Base-by-base conservation (phyloP, 2,888 invertebrate species). In the Dasysyrphus tricinctus region DNA sequence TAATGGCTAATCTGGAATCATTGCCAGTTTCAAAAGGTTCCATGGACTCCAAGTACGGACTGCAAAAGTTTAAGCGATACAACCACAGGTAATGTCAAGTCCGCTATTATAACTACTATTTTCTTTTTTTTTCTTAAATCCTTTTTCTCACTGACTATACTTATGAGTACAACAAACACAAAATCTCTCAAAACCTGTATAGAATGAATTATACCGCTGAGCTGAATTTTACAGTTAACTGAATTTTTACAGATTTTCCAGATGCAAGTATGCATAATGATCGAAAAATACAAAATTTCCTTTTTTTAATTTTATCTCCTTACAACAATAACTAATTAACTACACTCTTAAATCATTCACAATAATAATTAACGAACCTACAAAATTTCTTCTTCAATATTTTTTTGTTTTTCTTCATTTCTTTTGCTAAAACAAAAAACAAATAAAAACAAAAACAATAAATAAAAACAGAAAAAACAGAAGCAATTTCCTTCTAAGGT, bases 1-100 rank as follows among this genome's bases (percentile, higher is more conserved):
- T 99, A 91, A 99, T 99, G 98, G 97, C 98, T 88, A 99, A 99
- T 94, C 94, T 99, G 93, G 99, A 99, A 94, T 98, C 98, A 80
- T 95, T 99, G 88, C 99, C 99, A 59, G 99, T 99, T 88, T 98
- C 99, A 84, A 99, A 99, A 93, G 98, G 99, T 91, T 97, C 98
- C 90, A 97, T 98, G 92, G 98, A 98, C 93, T 97, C 98, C 92
- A 98, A 97, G 95, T 98, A 98, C 93, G 98, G 99, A 92, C 95
- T 99, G 91, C 98, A 98, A 94, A 98, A 98, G 95, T 95, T 99
- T 93, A 98, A 98, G 95, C 97, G 98, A 94, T 98, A 98, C 95
- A 98, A 98, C 94, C 97, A 98, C 95, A 98, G 98, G 98, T 98
- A 95, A 54, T n/a, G 12, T 24, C 24, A 63, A 42, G 5, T 44